Percentiles rank a stretch among this genome's conserved stretches.
Evolutionary conservation across 1,140 invertebrate species (phyloP).

Genomic region (Drosophila lacteicornis): DNA sequence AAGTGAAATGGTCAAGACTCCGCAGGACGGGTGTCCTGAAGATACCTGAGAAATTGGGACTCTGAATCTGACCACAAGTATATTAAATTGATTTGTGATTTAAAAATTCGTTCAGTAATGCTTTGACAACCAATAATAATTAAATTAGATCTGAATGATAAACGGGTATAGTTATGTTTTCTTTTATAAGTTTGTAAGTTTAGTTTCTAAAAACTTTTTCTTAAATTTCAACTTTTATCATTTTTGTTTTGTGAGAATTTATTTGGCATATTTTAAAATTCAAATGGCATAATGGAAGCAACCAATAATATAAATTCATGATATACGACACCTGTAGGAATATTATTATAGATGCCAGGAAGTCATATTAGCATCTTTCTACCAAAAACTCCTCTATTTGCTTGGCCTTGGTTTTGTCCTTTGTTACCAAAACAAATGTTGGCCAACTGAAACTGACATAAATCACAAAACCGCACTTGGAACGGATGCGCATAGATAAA

Average conservation of each 20-base stretch:
- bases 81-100: neutral
- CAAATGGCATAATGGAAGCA: neutral
- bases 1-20: conserved; percentile 9
- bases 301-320: neutral
- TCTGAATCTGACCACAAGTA: too few species aligned
- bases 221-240: too few species aligned
- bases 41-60: conserved; percentile 10
- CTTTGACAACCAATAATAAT: neutral
- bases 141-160: neutral
- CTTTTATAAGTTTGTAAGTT: neutral
- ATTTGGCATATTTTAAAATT: too few species aligned
- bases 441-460: conserved; percentile 71
- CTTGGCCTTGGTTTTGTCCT: conserved; percentile 20
- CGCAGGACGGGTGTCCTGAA: conserved; percentile 26
- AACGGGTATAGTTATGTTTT: neutral
- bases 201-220: too few species aligned
- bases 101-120: neutral
- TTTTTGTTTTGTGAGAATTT: too few species aligned
- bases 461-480: conserved; percentile 72
- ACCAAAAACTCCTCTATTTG: conserved; percentile 24
- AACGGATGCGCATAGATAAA: conserved; percentile 74
- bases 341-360: neutral
- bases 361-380: neutral
- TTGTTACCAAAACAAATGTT: conserved; percentile 71
- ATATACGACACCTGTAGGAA: conserved; percentile 5